Evolutionary conservation across 2,888 invertebrate species (phyloP), one percentile per base, ranked within the genome.

Genomic region (Plagiodera versicolora): DNA sequence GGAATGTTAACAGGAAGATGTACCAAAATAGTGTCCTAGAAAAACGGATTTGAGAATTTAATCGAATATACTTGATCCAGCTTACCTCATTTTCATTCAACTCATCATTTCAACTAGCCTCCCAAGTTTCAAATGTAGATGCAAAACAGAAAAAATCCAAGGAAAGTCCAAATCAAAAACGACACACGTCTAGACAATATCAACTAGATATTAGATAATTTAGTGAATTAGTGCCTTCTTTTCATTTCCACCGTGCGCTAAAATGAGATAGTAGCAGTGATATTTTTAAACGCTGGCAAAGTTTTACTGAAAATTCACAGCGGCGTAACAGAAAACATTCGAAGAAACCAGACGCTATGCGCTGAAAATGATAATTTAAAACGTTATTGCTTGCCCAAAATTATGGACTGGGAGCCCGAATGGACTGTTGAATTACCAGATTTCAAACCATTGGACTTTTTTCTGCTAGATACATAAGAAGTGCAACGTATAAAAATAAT

Each of bases 261-360:
- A 61, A 69, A 67, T 56, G 67, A 67, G 65, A 67, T 53, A 56
- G 66, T 44, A 35, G 45, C 52, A 44, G 51, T 53, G 59, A 30
- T 67, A 67, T 67, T 67, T 67, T 67, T 67, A 67, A 67, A 63
- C 61, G 57, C 67, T 67, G 67, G 67, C 67, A 67, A 45, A 2
- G 35, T 54, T 45, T 61, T 57, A 48, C 46, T 45, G 24, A 20
- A 51, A 19, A 39, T 44, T 9, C 9, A 5, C 66, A 64, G 50
- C 47, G 62, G 61, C 56, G 66, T 59, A 53, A 32, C 49, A 16
- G 24, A 3, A 3, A 24, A 24, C 6, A 5, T 24, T 24, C 6
- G 24, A 3, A 3, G 24, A 24, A 6, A 6, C 24, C 18, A 49
- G n/a, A n/a, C n/a, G n/a, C n/a, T n/a, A n/a, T n/a, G n/a, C n/a